Evolutionary conservation across 2,113 vertebrate genomes (phyloP).

Genomic region (Gymnocephalus cernua): DNA sequence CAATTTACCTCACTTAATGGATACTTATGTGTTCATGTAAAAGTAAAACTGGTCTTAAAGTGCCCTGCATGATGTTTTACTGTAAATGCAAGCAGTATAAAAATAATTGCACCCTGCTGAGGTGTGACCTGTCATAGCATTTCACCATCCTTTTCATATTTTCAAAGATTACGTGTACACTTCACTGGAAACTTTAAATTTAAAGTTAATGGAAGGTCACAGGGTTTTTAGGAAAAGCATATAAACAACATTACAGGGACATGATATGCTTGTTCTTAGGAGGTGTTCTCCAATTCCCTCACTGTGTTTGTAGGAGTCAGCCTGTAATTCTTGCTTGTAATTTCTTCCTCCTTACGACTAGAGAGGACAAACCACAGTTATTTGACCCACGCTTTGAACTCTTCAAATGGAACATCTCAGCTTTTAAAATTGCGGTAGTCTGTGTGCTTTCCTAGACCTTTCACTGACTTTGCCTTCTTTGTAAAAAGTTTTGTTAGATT

Average conservation of each 20-base stretch:
- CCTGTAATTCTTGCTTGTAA: constrained; percentile 29
- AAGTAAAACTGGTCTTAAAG: background rate
- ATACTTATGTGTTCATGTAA: constrained; percentile 10
- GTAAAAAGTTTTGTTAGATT: constrained; percentile 38
- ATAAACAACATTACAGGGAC: constrained; percentile 14
- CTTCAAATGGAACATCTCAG: constrained; percentile 38
- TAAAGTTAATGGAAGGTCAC: constrained; percentile 30
- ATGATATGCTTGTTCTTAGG: background rate
- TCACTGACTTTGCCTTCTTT: constrained; percentile 32
- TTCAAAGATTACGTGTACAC: constrained; percentile 1
- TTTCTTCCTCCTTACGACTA: constrained; percentile 15
- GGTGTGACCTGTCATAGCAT: background rate
- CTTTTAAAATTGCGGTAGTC: constrained; percentile 32
- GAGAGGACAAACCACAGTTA: constrained; percentile 26
- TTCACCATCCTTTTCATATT: constrained; percentile 2
- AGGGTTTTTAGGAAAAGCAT: background rate
- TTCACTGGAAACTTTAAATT: background rate
- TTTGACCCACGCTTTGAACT: constrained; percentile 39
- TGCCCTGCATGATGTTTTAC: background rate
- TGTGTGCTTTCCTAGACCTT: background rate
- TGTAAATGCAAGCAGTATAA: background rate
- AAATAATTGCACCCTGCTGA: constrained; percentile 10
- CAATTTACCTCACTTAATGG: background rate
- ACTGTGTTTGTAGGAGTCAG: constrained; percentile 37
- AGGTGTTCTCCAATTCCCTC: constrained; percentile 23